phyloP scores from a whole-genome alignment of 2,113 vertebrate genomes.

The Varanus salvator region DNA sequence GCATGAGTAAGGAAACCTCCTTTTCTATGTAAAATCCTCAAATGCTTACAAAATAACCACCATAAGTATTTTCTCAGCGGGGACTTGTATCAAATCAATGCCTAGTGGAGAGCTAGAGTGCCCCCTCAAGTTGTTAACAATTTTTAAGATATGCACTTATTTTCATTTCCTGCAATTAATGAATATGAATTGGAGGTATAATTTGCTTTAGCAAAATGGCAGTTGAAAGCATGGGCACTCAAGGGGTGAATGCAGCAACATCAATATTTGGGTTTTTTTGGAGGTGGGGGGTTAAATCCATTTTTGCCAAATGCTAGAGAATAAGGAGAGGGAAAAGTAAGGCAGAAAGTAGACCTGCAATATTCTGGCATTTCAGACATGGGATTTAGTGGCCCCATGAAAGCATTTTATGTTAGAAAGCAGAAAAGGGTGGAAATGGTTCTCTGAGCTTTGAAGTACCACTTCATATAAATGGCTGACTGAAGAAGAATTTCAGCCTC shows the following conservation, averaged over 20 bases:
- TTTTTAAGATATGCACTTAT: constrained; percentile 27
- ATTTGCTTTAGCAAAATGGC: constrained; percentile 35
- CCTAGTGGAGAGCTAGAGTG: constrained; percentile 28
- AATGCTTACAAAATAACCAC: constrained; percentile 40
- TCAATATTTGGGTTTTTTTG: neutral
- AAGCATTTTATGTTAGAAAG: constrained; percentile 33
- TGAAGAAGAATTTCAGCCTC: neutral
- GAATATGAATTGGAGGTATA: neutral
- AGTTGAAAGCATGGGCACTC: constrained; percentile 5
- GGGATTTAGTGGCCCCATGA: constrained; percentile 1
- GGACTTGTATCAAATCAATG: constrained; percentile 36
- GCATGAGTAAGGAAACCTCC: constrained; percentile 48
- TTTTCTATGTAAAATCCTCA: constrained; percentile 4
- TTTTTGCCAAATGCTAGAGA: constrained; percentile 27
- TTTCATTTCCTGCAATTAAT: constrained; percentile 20
- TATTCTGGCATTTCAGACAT: neutral
- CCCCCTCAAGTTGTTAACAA: constrained; percentile 17
- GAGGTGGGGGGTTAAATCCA: neutral
- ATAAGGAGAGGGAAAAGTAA: neutral
- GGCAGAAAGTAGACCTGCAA: neutral
- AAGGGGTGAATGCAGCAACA: constrained; percentile 21
- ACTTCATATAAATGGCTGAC: constrained; percentile 1
- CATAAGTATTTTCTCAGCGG: constrained; percentile 42
- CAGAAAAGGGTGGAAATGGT: constrained; percentile 1
- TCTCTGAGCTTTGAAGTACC: constrained; percentile 21